Conservation (phyloP, 2,888 invertebrate species). For the Acanthosepion pharaonis region DNA sequence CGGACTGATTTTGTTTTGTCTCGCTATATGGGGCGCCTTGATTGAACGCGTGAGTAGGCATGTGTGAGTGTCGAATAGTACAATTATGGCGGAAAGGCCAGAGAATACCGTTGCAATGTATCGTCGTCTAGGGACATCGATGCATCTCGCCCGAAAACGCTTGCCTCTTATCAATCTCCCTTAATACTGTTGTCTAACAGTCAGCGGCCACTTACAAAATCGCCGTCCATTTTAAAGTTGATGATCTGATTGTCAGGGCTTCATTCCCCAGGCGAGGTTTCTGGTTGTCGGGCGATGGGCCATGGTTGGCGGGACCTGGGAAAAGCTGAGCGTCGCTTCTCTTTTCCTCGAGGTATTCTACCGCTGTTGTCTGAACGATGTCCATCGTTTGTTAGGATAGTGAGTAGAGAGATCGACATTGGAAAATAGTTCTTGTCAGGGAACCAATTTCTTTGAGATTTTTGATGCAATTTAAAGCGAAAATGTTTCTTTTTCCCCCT, state of each 20-base stretch:
- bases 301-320: background rate
- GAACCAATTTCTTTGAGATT: too few relatives aligned
- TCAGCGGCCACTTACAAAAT: background rate
- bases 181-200: background rate
- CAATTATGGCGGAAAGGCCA: background rate
- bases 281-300: background rate
- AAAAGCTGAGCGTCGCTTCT: too few relatives aligned
- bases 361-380: too few relatives aligned
- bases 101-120: constrained; percentile 33
- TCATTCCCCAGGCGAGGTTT: background rate
- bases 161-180: background rate
- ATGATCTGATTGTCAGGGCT: background rate
- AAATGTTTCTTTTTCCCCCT: too few relatives aligned
- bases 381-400: too few relatives aligned
- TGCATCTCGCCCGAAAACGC: background rate
- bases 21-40: background rate
- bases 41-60: background rate
- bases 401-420: too few relatives aligned
- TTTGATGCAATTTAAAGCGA: too few relatives aligned
- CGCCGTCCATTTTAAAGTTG: background rate
- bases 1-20: background rate
- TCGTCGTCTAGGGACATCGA: background rate
- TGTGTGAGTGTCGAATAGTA: background rate
- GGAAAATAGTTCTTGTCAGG: too few relatives aligned
- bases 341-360: background rate